These are phyloP conservation scores for Eristalis pertinax DNA, from an alignment of 2,888 invertebrate genomes.

Conservation along the genomic window DNA sequence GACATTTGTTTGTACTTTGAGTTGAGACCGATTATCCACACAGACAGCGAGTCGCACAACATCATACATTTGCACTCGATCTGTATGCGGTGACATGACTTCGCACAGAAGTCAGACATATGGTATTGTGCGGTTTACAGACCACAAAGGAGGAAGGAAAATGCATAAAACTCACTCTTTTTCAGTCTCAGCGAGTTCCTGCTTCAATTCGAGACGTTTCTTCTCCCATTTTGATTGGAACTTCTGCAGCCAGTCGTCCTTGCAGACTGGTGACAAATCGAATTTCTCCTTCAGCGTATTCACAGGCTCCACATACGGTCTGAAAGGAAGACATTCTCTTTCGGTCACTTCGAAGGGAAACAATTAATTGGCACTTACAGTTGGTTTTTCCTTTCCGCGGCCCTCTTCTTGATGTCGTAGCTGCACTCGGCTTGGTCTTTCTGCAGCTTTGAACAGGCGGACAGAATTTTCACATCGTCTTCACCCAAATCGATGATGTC, in stretches of 20 bases:
- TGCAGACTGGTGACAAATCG: constrained; percentile 82
- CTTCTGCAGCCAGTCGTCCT: constrained; percentile 83
- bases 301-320: constrained; percentile 79
- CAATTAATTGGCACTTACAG: constrained; percentile 75
- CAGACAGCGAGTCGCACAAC: constrained; percentile 13
- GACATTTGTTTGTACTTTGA: constrained; percentile 17
- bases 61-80: constrained; percentile 13
- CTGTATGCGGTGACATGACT: not conserved
- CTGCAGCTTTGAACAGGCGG: constrained; percentile 74
- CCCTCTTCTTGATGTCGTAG: constrained; percentile 63
- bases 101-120: not conserved
- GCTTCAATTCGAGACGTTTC: constrained; percentile 78
- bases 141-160: not conserved
- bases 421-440: constrained; percentile 48
- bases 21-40: not conserved
- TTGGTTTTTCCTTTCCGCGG: constrained; percentile 75
- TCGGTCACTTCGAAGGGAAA: not conserved
- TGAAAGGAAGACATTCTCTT: constrained; percentile 48
- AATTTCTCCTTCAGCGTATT: constrained; percentile 84
- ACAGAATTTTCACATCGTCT: constrained; percentile 74
- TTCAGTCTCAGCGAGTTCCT: constrained; percentile 82
- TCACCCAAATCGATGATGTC: constrained; percentile 75
- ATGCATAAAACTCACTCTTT: constrained; percentile 78
- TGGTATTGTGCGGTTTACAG: constrained; percentile 10
- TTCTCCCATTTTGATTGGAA: constrained; percentile 82